Evolutionary conservation across 1,140 invertebrate genomes (phyloP).

Genomic region (Drosophila lacteicornis): DNA sequence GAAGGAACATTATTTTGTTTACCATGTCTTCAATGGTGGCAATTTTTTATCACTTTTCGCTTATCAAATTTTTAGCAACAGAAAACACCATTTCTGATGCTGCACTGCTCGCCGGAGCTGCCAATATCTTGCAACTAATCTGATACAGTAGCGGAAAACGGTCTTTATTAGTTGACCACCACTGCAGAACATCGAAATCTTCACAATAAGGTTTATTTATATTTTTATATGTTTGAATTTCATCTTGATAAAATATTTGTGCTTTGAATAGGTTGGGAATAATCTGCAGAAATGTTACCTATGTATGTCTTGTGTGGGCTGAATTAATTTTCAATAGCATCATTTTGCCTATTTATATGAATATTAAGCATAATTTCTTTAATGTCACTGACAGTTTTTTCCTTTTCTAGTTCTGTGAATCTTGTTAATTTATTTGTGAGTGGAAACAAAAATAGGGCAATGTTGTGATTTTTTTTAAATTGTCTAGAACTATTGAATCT

Average conservation of each 20-base stretch:
- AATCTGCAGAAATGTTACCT: constrained; percentile 1
- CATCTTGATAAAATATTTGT: constrained; percentile 3
- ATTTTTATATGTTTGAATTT: constrained; percentile 18
- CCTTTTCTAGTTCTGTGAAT: background rate
- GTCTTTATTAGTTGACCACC: constrained; percentile 5
- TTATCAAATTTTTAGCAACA: constrained; percentile 4
- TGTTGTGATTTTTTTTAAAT: constrained; percentile 8
- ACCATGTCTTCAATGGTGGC: constrained; percentile 1
- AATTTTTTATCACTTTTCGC: background rate
- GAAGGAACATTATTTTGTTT: constrained; percentile 12
- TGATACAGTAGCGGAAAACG: constrained; percentile 1
- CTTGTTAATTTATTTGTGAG: constrained; percentile 10
- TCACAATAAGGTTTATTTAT: background rate
- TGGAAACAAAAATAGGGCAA: constrained; percentile 6
- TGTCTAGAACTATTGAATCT: background rate
- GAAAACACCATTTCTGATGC: constrained; percentile 6
- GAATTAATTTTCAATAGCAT: constrained; percentile 5
- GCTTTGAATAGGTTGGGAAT: constrained; percentile 2
- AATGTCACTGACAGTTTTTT: background rate
- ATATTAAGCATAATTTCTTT: constrained; percentile 8
- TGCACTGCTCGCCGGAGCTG: constrained; percentile 6
- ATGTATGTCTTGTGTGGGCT: constrained; percentile 10
- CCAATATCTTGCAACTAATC: constrained; percentile 1
- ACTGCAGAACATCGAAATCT: constrained; percentile 15
- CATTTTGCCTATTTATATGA: constrained; percentile 7